A percentile compares a stretch with the other conserved stretches of the same genome.
These are phyloP conservation scores for Acanthurus tractus DNA, from an alignment of 2,797 vertebrate species.

Conservation along the genomic window DNA sequence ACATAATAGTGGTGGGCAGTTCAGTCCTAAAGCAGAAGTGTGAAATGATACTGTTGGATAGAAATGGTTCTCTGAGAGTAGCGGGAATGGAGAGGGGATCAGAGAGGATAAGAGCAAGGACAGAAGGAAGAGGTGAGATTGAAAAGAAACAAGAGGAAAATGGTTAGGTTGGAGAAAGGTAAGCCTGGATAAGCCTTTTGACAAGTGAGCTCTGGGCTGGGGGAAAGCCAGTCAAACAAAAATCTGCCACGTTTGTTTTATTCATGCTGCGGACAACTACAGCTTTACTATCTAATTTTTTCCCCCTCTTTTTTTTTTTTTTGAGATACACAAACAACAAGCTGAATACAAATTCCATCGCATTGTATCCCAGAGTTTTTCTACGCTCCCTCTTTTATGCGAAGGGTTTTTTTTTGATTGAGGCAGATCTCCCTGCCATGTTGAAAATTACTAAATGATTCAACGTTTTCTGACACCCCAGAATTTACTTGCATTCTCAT, in stretches of 20 bases:
- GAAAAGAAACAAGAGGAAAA: conserved; percentile 82
- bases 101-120: conserved; percentile 79
- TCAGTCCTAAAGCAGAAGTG: conserved; percentile 75
- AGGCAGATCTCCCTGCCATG: conserved; percentile 56
- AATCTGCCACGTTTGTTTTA: conserved; percentile 77
- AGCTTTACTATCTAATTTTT: conserved; percentile 36
- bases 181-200: conserved; percentile 84
- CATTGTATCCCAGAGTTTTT: conserved; percentile 33
- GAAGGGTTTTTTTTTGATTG: conserved; percentile 51
- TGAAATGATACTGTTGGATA: conserved; percentile 80
- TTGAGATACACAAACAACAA: conserved; percentile 59
- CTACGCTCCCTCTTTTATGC: conserved; percentile 42
- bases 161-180: conserved; percentile 79
- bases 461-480: conserved; percentile 71
- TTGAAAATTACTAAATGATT: conserved; percentile 79
- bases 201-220: conserved; percentile 78
- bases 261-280: conserved; percentile 71
- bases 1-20: conserved; percentile 82
- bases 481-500: conserved; percentile 75
- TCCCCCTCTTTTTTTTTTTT: conserved; percentile 26
- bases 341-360: conserved; percentile 53
- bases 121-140: conserved; percentile 77
- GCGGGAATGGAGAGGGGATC: conserved; percentile 76
- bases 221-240: conserved; percentile 75
- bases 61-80: conserved; percentile 73